Evolutionary conservation across 1,140 invertebrate species (phyloP), one percentile per base, ranked within the genome.

Genomic region (Marisa cornuarietis): DNA sequence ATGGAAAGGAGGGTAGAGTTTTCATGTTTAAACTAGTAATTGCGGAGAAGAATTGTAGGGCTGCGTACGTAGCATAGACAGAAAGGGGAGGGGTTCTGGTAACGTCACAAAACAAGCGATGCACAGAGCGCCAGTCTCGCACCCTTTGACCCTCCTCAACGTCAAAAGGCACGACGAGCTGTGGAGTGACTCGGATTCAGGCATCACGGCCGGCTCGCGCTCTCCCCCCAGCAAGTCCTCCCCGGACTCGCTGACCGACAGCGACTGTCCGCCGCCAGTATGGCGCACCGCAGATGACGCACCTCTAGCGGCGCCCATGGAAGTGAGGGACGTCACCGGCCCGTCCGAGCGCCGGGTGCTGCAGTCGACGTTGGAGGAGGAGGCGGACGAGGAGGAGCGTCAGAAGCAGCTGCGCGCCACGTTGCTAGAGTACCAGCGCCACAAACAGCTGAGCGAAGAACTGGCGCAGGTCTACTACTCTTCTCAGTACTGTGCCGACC

Each of bases 181-280:
- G n/a, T 68, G 65, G 76, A 77, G 76, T 16, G 76, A 77, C 65
- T 68, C 63, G 26, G 76, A 77, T 24, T 77, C 76, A 1, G 76
- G 76, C 26, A 77, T 77, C 76, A 77, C 76, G 24, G 76, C 24
- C 20, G 76, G 65, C 63, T 77, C 76, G 18, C 76, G 68, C 42
- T 77, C 76, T 22, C 76, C 76, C 14, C 76, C 76, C 63, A 68
- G 63, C 76, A 77, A 77, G 22, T 52, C 65, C 65, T 66, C 76
- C 20, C 76, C 76, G 51, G 76, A 77, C 76, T 77, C 76, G 22
- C 62, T 49, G 31, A 77, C 68, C 42, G 63, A 65, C 20, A 54
- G 9, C 65, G 76, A 77, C 3, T 65, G 54, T 18, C 16, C 54
- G 49, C 76, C 65, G 65, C 24, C 76, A 77, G 66, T 42, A 63